Evolutionary conservation across 2,113 vertebrate genomes (phyloP).

Genomic region (Irena cyanogastra): DNA sequence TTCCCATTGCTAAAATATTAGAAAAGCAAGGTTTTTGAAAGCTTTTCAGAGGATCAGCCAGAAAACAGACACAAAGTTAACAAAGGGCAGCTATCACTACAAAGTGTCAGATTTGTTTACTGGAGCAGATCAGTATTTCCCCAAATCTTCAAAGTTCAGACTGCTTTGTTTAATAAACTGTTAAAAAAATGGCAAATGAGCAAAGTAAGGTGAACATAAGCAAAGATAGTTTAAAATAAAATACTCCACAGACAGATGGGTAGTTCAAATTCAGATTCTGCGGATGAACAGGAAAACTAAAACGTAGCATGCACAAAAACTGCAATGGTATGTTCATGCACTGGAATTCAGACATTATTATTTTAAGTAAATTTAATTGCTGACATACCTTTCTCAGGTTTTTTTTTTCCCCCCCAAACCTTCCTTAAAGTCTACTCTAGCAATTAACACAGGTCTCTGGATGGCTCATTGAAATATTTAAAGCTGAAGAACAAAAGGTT

Average conservation of each 20-base stretch:
- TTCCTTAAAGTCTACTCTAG: conserved; percentile 59
- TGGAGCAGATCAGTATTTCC: background rate
- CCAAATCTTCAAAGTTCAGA: background rate
- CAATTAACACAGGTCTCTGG: conserved; percentile 66
- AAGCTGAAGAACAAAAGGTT: conserved; percentile 80
- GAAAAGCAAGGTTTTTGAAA: background rate
- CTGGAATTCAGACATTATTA: background rate
- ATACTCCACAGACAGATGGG: background rate
- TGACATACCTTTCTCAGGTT: conserved; percentile 34
- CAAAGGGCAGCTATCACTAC: background rate
- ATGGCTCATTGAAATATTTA: conserved; percentile 61
- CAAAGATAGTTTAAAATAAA: background rate
- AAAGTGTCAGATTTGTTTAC: conserved; percentile 11
- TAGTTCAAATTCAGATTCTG: background rate
- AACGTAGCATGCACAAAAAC: background rate
- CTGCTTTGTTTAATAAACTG: background rate
- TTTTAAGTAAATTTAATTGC: conserved; percentile 15
- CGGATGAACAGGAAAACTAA: background rate
- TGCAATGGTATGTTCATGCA: background rate
- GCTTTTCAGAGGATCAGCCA: background rate
- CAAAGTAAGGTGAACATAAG: background rate
- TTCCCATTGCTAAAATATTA: background rate
- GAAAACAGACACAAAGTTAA: conserved; percentile 37
- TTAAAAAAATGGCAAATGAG: background rate
- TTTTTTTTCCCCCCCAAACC: background rate